Evolutionary conservation across 1,140 invertebrate genomes (phyloP).

Genomic region (Drosophila bipectinata): DNA sequence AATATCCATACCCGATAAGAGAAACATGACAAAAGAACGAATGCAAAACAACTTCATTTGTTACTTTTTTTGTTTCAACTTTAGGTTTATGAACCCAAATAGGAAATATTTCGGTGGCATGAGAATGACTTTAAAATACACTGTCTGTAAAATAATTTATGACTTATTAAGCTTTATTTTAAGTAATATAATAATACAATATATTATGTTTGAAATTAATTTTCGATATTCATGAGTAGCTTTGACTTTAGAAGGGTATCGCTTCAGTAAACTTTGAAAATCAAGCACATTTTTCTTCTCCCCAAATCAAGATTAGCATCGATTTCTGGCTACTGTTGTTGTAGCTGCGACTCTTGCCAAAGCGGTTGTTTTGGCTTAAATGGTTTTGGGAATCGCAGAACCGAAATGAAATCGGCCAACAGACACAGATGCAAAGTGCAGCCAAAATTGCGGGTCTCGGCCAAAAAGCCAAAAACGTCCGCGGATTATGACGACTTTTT

Average conservation of each 20-base stretch:
- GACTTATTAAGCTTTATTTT: no score
- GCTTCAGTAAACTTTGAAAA: slow-evolving; percentile 38
- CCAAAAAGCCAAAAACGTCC: slow-evolving; percentile 64
- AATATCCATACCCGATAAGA: slow-evolving; percentile 37
- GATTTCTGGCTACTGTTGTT: slow-evolving; percentile 75
- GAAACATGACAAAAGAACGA: slow-evolving; percentile 50
- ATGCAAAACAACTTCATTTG: slow-evolving; percentile 74
- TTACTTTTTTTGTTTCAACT: slow-evolving; percentile 46
- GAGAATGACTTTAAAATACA: background rate
- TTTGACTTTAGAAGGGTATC: slow-evolving; percentile 30
- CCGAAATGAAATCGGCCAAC: slow-evolving; percentile 64
- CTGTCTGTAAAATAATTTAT: background rate
- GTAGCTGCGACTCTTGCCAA: slow-evolving; percentile 52
- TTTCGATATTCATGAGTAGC: no score
- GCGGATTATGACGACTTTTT: slow-evolving; percentile 74
- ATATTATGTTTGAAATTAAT: no score
- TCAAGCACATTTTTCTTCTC: slow-evolving; percentile 49
- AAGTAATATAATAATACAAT: background rate
- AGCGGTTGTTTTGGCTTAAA: slow-evolving; percentile 71
- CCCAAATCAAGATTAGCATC: slow-evolving; percentile 71
- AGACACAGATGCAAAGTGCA: slow-evolving; percentile 21
- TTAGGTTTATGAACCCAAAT: slow-evolving; percentile 56
- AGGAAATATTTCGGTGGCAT: background rate
- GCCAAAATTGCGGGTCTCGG: slow-evolving; percentile 28
- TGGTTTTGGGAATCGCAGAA: slow-evolving; percentile 66